Conservation (phyloP, 37 sponge, comb jelly and placozoan species). For the Hormiphora californensis region DNA sequence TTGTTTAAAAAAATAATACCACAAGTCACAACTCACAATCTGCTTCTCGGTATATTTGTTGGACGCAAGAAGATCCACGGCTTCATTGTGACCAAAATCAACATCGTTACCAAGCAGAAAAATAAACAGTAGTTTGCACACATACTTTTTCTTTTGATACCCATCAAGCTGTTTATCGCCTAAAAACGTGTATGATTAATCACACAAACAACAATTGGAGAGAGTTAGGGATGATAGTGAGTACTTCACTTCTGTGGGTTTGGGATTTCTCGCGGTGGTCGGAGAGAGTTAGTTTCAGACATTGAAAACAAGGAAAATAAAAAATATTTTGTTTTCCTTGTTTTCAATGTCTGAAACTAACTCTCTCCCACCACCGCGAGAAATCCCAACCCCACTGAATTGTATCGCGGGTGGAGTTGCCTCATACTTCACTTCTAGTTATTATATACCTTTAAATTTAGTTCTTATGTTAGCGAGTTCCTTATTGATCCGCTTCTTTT, state of each 20-base stretch:
- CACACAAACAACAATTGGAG: conserved; percentile 52
- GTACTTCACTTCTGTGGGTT: too few relatives aligned
- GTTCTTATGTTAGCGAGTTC: conserved; percentile 92
- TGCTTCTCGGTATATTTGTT: conserved; percentile 88
- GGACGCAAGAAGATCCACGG: conserved; percentile 86
- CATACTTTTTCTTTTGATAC: conserved; percentile 98
- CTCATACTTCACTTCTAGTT: too few relatives aligned
- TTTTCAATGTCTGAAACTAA: too few relatives aligned
- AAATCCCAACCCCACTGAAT: too few relatives aligned
- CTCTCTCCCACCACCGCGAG: too few relatives aligned
- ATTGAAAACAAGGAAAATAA: too few relatives aligned
- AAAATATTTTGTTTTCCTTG: background rate
- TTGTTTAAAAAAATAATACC: too few relatives aligned
- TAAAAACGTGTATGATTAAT: conserved; percentile 9
- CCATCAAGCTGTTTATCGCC: conserved; percentile 88
- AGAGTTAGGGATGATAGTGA: background rate
- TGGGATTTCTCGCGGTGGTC: too few relatives aligned
- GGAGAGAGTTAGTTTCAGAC: too few relatives aligned
- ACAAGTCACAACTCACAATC: conserved; percentile 84
- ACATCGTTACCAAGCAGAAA: conserved; percentile 90
- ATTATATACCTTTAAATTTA: conserved; percentile 85
- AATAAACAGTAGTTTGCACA: conserved; percentile 93
- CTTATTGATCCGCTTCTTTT: conserved; percentile 92
- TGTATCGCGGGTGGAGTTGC: too few relatives aligned
- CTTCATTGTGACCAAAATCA: conserved; percentile 94